These are phyloP conservation scores for Andrena dorsata DNA, from an alignment of 2,888 invertebrate genomes.

Conservation along the genomic window DNA sequence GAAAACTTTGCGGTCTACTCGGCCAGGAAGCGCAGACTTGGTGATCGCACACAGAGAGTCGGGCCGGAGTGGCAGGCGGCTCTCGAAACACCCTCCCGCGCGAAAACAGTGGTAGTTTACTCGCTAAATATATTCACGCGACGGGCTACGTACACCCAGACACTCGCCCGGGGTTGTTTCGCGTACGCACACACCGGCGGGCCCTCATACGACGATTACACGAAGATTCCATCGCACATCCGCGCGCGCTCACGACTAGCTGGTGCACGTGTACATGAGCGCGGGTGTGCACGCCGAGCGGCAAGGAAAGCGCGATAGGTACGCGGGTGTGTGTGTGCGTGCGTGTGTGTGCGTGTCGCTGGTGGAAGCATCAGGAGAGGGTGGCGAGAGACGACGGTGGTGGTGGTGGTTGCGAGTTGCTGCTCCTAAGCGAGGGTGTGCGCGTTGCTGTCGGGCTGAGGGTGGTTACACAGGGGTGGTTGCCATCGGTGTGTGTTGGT, in stretches of 20 bases:
- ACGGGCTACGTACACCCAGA: slow-evolving; percentile 44
- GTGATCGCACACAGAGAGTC: slow-evolving; percentile 40
- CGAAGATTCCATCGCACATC: slow-evolving; percentile 56
- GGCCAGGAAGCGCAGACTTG: slow-evolving; percentile 56
- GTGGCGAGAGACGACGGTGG: slow-evolving; percentile 50
- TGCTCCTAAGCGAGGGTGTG: slow-evolving; percentile 65
- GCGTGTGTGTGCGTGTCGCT: slow-evolving; percentile 19
- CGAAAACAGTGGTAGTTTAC: slow-evolving; percentile 75
- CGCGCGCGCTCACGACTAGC: slow-evolving; percentile 9
- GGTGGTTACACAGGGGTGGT: slow-evolving; percentile 62
- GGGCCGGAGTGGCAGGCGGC: slow-evolving; percentile 34
- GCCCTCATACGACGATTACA: slow-evolving; percentile 25
- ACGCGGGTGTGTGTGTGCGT: not conserved
- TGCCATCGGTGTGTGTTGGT: slow-evolving; percentile 75
- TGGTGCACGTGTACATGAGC: not conserved
- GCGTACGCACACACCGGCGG: slow-evolving; percentile 28
- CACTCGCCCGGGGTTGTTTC: slow-evolving; percentile 44
- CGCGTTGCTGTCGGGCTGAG: slow-evolving; percentile 65
- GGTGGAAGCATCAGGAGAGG: slow-evolving; percentile 42
- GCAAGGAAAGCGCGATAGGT: not conserved
- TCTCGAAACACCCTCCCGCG: slow-evolving; percentile 68
- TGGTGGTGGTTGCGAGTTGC: slow-evolving; percentile 61
- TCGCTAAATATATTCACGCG: slow-evolving; percentile 71
- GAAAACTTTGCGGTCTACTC: slow-evolving; percentile 56
- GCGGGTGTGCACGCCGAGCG: not conserved